A percentile compares a stretch with the other conserved stretches of the same genome.
Conservation (phyloP, 2,113 vertebrate genomes). For the Carlito syrichta region DNA sequence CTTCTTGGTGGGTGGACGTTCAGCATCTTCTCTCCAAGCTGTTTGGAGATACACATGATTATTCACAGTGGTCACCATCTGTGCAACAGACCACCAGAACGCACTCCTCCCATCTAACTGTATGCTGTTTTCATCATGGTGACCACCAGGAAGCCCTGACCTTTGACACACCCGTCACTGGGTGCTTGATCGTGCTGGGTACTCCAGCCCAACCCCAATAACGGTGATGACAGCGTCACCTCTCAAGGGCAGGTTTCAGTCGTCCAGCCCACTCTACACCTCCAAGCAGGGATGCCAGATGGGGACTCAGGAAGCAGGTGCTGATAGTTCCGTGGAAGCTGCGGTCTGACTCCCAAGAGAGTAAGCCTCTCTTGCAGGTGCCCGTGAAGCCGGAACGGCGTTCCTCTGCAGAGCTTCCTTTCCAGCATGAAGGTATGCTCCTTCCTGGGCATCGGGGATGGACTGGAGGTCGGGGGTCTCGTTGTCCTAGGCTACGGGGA, state of each 20-base stretch:
- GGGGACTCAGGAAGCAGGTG: neutral
- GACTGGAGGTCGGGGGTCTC: neutral
- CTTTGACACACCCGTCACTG: neutral
- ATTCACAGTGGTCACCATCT: neutral
- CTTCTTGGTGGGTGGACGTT: neutral
- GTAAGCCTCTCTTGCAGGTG: neutral
- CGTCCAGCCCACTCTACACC: fast-evolving
- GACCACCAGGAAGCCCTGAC: neutral
- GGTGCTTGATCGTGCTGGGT: fast-evolving
- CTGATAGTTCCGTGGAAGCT: fast-evolving
- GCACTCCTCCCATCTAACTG: neutral
- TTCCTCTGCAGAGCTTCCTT: neutral
- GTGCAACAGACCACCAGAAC: neutral
- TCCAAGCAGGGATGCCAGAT: fast-evolving
- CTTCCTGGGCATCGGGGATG: fast-evolving
- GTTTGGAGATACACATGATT: neutral
- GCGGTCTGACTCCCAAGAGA: neutral
- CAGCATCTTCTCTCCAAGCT: neutral
- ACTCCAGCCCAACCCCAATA: no score
- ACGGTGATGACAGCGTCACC: neutral
- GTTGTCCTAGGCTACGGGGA: neutral
- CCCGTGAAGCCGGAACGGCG: fast-evolving
- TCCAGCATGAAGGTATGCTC: neutral
- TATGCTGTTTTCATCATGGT: neutral
- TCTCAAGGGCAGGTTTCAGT: neutral